Conservation (phyloP, 2,888 invertebrate species). For the Neoascia interrupta region DNA sequence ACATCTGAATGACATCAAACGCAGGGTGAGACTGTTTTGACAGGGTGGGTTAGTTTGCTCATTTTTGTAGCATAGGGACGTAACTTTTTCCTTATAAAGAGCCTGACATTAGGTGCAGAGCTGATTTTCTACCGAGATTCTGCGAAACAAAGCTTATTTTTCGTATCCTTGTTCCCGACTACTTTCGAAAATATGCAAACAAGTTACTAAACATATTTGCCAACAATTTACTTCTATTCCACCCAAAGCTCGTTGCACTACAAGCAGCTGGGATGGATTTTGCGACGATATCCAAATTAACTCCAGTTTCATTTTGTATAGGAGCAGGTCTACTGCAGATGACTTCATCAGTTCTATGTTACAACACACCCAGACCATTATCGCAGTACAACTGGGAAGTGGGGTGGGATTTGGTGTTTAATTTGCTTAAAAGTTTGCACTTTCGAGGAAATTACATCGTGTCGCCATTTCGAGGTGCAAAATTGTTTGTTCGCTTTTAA, state of each 20-base stretch:
- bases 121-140: too few relatives aligned
- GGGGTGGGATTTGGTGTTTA: not conserved
- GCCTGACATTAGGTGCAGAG: too few relatives aligned
- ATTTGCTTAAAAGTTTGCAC: constrained; percentile 45
- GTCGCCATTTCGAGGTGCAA: constrained; percentile 11
- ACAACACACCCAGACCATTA: constrained; percentile 22
- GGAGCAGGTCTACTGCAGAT: constrained; percentile 2
- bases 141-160: too few relatives aligned
- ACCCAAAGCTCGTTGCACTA: too few relatives aligned
- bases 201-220: not conserved
- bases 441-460: constrained; percentile 34
- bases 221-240: not conserved
- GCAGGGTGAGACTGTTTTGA: too few relatives aligned
- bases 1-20: too few relatives aligned
- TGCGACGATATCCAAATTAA: constrained; percentile 1
- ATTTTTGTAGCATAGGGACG: too few relatives aligned
- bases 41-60: too few relatives aligned
- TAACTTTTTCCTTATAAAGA: too few relatives aligned
- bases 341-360: constrained; percentile 51
- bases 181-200: constrained; percentile 11
- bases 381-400: too few relatives aligned
- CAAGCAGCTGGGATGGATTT: not conserved
- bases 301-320: not conserved
- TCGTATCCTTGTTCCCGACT: too few relatives aligned
- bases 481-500: constrained; percentile 6